Conservation (phyloP, 1,140 invertebrate genomes). For the Ostrea denselamellosa region DNA sequence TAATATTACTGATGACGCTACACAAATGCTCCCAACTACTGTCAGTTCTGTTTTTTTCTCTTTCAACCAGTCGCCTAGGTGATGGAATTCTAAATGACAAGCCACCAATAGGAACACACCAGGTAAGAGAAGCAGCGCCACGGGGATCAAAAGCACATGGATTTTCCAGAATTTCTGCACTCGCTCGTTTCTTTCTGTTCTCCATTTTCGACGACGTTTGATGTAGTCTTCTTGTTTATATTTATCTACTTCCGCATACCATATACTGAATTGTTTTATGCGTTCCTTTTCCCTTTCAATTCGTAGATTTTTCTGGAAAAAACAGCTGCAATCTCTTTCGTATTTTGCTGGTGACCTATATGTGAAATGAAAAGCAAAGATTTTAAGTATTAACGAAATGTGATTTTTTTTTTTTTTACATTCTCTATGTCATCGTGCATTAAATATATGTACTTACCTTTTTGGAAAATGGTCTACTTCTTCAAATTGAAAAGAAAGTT, state of each 20-base stretch:
- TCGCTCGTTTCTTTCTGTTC: not conserved
- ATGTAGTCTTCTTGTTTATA: constrained; percentile 19
- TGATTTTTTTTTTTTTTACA: not conserved
- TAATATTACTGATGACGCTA: not conserved
- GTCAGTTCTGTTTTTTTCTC: not conserved
- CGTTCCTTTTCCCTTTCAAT: constrained; percentile 4
- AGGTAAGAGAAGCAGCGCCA: not conserved
- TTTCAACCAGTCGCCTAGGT: not conserved
- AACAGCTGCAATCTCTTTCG: not conserved
- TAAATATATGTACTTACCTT: not conserved
- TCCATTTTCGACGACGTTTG: constrained; percentile 10
- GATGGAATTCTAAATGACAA: not conserved
- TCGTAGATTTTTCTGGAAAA: not conserved
- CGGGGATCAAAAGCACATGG: not conserved
- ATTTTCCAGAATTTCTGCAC: not conserved
- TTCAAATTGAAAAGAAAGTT: constrained; percentile 4
- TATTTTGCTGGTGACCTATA: not conserved
- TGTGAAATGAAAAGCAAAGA: not conserved
- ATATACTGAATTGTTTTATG: constrained; percentile 39
- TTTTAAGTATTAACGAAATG: not conserved
- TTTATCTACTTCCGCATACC: constrained; percentile 18
- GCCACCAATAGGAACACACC: not conserved
- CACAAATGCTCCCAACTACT: not conserved
- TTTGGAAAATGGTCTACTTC: constrained; percentile 1
- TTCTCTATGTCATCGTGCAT: not conserved